phyloP scores from a whole-genome alignment of 2,113 vertebrate genomes.

The Collichthys lucidus region DNA sequence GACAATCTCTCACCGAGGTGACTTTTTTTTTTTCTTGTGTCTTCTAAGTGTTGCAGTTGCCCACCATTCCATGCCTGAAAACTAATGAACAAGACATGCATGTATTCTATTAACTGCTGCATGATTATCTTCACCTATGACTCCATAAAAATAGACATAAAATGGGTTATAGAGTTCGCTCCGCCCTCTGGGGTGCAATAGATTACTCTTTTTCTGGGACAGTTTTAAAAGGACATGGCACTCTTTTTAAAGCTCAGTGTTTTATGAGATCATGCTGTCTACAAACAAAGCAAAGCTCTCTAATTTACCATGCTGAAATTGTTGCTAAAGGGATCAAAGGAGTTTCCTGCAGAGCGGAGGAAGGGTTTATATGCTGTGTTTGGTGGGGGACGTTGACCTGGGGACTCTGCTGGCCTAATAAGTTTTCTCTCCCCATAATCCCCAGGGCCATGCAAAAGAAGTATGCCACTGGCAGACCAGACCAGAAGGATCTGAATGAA shows the following conservation, averaged over 20 bases:
- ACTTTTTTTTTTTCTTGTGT: neutral
- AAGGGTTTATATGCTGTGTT: slow-evolving; percentile 59
- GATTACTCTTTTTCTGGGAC: slow-evolving; percentile 43
- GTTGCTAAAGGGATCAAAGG: slow-evolving; percentile 67
- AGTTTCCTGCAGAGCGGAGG: slow-evolving; percentile 49
- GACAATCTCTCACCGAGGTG: slow-evolving; percentile 93
- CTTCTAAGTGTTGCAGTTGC: neutral
- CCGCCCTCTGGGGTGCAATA: slow-evolving; percentile 35
- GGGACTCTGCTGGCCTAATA: slow-evolving; percentile 52
- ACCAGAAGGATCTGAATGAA: slow-evolving; percentile 98
- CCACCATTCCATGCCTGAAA: neutral
- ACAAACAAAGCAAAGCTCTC: slow-evolving; percentile 72
- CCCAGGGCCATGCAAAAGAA: slow-evolving; percentile 97
- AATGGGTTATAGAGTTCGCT: slow-evolving; percentile 47
- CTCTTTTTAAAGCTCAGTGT: slow-evolving; percentile 52
- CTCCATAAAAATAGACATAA: slow-evolving; percentile 55
- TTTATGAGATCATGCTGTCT: slow-evolving; percentile 77
- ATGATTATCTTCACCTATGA: slow-evolving; percentile 58
- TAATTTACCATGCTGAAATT: slow-evolving; percentile 72
- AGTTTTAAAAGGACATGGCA: slow-evolving; percentile 45
- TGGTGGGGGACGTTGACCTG: slow-evolving; percentile 37
- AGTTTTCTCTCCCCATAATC: slow-evolving; percentile 65
- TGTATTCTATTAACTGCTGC: slow-evolving; percentile 43
- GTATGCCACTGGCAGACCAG: slow-evolving; percentile 94
- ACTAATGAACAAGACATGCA: slow-evolving; percentile 24